Percentiles rank a stretch among this genome's conserved stretches.
These are phyloP conservation scores for Columbina picui DNA, from an alignment of 2,113 vertebrate species.

Conservation along the genomic window DNA sequence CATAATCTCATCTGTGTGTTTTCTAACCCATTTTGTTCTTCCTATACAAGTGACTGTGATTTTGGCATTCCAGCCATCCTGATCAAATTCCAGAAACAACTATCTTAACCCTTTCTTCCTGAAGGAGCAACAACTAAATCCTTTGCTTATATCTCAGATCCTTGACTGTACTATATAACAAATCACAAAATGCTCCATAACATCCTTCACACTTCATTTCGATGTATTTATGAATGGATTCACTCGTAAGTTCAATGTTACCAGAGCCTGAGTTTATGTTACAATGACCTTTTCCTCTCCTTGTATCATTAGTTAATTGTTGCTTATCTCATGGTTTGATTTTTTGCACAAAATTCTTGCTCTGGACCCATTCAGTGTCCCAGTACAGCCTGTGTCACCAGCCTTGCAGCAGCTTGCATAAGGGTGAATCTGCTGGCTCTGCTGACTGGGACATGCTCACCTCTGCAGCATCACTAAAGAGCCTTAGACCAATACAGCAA, in stretches of 20 bases:
- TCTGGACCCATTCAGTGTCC: background rate
- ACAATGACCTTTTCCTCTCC: background rate
- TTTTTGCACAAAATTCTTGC: background rate
- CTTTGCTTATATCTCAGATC: background rate
- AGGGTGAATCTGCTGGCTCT: background rate
- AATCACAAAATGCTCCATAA: background rate
- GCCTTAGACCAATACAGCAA: background rate
- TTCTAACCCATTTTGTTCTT: background rate
- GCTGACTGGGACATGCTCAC: accelerated
- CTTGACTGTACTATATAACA: background rate
- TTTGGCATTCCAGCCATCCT: background rate
- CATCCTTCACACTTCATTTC: constrained; percentile 3
- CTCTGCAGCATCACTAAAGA: background rate
- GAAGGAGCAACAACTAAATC: background rate
- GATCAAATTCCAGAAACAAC: background rate
- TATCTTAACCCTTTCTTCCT: constrained; percentile 3
- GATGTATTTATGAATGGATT: background rate
- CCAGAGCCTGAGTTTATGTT: background rate
- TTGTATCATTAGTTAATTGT: background rate
- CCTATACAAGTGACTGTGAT: background rate
- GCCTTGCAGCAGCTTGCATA: background rate
- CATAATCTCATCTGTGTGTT: background rate
- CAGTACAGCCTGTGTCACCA: background rate
- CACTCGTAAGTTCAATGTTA: background rate
- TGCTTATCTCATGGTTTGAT: background rate